Evolutionary conservation across 2,797 vertebrate genomes (phyloP).

Genomic region (Tragelaphus eurycerus): DNA sequence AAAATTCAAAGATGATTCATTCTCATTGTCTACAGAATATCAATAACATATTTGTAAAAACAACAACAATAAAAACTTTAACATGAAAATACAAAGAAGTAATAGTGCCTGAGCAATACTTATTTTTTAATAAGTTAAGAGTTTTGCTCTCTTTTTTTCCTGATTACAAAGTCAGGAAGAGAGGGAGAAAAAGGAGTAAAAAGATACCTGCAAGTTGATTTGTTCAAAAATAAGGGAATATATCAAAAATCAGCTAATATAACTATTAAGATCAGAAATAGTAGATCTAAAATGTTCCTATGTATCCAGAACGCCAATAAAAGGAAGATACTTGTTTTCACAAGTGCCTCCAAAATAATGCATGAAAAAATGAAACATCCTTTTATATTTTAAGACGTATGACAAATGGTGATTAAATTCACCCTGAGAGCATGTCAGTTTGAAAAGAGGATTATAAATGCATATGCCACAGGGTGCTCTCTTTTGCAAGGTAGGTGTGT

Average conservation of each 20-base stretch:
- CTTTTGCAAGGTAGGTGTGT: background rate
- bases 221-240: background rate
- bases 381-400: slow-evolving; percentile 61
- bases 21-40: background rate
- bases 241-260: background rate
- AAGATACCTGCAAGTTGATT: background rate
- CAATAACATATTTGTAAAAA: background rate
- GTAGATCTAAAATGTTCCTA: background rate
- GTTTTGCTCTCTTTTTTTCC: background rate
- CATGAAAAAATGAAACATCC: slow-evolving; percentile 73
- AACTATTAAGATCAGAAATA: background rate
- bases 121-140: background rate
- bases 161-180: background rate
- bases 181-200: background rate
- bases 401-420: slow-evolving; percentile 75
- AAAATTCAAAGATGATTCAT: background rate
- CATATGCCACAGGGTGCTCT: slow-evolving; percentile 5
- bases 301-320: slow-evolving; percentile 45
- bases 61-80: background rate
- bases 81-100: background rate
- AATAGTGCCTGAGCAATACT: background rate
- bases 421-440: slow-evolving; percentile 52
- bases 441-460: slow-evolving; percentile 68
- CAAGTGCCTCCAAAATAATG: slow-evolving; percentile 66
- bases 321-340: slow-evolving; percentile 71